These are phyloP conservation scores for Paramormyrops hopkinsi DNA, from an alignment of 2,797 vertebrate species.

Conservation along the genomic window DNA sequence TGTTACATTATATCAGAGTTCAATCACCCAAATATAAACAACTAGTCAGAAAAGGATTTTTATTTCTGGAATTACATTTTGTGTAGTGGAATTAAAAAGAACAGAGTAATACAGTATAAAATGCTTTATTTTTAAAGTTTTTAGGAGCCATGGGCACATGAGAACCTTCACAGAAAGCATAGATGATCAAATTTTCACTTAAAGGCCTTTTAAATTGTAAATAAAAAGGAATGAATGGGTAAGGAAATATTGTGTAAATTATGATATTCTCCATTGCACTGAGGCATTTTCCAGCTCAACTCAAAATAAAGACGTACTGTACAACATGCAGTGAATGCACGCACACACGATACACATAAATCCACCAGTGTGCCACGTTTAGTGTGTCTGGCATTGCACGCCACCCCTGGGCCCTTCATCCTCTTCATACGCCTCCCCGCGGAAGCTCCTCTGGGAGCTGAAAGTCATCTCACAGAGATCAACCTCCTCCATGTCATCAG, in stretches of 20 bases:
- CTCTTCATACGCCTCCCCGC: constrained; percentile 75
- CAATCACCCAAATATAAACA: not conserved
- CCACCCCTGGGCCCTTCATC: constrained; percentile 70
- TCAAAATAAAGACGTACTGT: not conserved
- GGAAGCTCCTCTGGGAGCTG: constrained; percentile 56
- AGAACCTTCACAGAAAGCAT: constrained; percentile 67
- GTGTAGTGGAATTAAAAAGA: not conserved
- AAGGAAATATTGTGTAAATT: constrained; percentile 5
- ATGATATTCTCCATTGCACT: not conserved
- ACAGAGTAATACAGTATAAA: not conserved
- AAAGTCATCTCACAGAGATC: constrained; percentile 75
- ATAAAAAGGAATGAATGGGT: constrained; percentile 5
- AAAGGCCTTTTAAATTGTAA: constrained; percentile 31
- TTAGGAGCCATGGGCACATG: constrained; percentile 23
- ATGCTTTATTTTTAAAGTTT: constrained; percentile 13
- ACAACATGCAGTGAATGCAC: not conserved
- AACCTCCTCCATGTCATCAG: constrained; percentile 90
- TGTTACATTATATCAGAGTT: not conserved
- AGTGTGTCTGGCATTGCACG: constrained; percentile 88
- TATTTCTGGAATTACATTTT: not conserved
- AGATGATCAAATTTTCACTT: constrained; percentile 38
- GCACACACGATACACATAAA: constrained; percentile 29
- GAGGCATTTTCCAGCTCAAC: not conserved
- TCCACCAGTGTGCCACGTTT: constrained; percentile 35
- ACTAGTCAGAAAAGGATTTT: not conserved